phyloP scores from a whole-genome alignment of 2,797 vertebrate species.

The Gallinago stenura region DNA sequence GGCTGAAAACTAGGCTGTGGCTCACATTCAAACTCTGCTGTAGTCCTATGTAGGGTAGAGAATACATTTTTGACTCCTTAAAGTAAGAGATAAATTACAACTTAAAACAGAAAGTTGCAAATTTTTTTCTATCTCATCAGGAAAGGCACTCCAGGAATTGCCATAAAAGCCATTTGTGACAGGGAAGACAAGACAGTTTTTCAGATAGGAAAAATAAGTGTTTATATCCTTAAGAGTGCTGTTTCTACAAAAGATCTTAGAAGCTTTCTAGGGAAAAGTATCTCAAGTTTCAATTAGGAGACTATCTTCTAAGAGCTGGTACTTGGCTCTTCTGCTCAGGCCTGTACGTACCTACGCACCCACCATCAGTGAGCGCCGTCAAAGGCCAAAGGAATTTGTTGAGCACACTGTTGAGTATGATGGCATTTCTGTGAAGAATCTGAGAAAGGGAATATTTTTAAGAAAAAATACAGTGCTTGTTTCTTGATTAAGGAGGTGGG shows the following conservation, averaged over 20 bases:
- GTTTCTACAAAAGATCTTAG: not conserved
- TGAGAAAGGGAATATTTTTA: not conserved
- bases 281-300: not conserved
- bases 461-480: not conserved
- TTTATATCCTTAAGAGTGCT: not conserved
- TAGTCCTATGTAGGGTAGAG: not conserved
- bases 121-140: not conserved
- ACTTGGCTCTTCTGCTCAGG: not conserved
- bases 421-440: not conserved
- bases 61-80: not conserved
- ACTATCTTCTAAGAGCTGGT: not conserved
- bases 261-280: not conserved
- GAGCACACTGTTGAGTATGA: not conserved
- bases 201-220: not conserved
- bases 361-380: not conserved
- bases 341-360: fast-evolving
- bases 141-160: not conserved
- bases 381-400: not conserved
- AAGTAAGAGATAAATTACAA: not conserved
- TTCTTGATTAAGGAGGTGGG: not conserved
- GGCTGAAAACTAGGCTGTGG: not conserved
- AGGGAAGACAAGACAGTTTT: not conserved
- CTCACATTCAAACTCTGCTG: not conserved
- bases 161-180: not conserved
- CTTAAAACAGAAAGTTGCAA: not conserved